Percentiles rank a stretch among this genome's conserved stretches.
phyloP scores from a whole-genome alignment of 2,888 invertebrate genomes.

The Prionchulus punctatus region DNA sequence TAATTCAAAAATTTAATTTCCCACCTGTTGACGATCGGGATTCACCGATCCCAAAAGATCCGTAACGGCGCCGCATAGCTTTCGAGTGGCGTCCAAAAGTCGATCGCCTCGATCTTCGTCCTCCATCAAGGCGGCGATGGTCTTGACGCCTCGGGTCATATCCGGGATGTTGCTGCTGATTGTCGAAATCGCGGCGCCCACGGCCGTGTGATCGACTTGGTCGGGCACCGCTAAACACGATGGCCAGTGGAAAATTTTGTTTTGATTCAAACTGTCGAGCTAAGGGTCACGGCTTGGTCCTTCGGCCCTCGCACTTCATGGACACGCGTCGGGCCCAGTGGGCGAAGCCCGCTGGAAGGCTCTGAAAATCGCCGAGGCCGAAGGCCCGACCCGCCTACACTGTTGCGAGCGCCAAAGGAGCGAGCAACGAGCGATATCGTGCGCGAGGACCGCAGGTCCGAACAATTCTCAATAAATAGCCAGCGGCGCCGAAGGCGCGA shows the following conservation, averaged over 20 bases:
- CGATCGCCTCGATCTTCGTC: constrained; percentile 63
- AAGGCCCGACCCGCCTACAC: too few species aligned
- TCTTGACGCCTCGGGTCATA: constrained; percentile 66
- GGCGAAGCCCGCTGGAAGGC: too few species aligned
- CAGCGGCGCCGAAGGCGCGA: too few species aligned
- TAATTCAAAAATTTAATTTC: constrained; percentile 6
- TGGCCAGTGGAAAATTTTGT: too few species aligned
- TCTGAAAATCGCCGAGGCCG: too few species aligned
- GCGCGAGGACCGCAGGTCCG: too few species aligned
- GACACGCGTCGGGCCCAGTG: too few species aligned
- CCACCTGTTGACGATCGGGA: constrained; percentile 70
- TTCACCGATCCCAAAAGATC: constrained; percentile 87
- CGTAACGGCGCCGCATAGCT: constrained; percentile 71
- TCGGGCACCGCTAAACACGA: constrained; percentile 43
- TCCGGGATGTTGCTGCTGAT: constrained; percentile 90
- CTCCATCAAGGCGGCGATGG: constrained; percentile 87
- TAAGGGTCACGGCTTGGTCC: too few species aligned
- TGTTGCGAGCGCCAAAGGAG: too few species aligned
- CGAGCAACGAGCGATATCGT: too few species aligned
- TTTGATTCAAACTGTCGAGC: not conserved
- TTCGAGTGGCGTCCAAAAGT: constrained; percentile 74
- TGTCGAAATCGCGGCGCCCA: constrained; percentile 89
- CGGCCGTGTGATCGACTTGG: constrained; percentile 78
- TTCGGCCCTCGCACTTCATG: too few species aligned
- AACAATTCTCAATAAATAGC: too few species aligned